Conservation (phyloP, 1,140 invertebrate genomes). For the Pogonomyrmex barbatus region DNA sequence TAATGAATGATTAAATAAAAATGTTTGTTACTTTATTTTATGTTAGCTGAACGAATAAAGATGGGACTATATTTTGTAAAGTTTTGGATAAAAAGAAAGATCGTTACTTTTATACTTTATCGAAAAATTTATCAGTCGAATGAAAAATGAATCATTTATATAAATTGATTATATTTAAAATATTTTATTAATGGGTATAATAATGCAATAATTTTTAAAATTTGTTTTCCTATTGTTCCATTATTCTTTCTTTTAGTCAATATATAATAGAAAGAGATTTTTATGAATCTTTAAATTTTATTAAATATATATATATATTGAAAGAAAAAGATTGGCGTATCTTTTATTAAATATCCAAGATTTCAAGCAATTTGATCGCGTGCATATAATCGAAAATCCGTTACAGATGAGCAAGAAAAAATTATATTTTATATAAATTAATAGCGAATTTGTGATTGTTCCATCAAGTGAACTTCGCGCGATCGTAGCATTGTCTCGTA, state of each 20-base stretch:
- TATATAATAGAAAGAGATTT: background rate
- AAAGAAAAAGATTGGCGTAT: background rate
- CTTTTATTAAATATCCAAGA: background rate
- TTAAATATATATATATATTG: background rate
- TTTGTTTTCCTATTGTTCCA: background rate
- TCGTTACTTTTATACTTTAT: background rate
- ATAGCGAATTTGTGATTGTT: background rate
- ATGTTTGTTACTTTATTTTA: constrained; percentile 13
- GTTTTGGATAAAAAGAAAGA: background rate
- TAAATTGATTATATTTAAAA: background rate
- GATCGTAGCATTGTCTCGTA: background rate
- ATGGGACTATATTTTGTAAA: background rate
- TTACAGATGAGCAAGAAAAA: background rate
- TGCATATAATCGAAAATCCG: background rate
- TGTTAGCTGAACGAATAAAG: background rate
- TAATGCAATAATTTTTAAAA: background rate
- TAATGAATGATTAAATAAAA: background rate
- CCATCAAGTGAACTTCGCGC: background rate
- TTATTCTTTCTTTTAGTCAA: background rate
- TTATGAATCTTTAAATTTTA: background rate
- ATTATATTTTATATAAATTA: too few species aligned
- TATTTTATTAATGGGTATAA: background rate
- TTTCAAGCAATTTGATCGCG: background rate
- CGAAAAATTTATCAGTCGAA: background rate
- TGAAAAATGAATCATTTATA: background rate